Conservation (phyloP, 2,113 vertebrate genomes). For the Ammospiza nelsoni region DNA sequence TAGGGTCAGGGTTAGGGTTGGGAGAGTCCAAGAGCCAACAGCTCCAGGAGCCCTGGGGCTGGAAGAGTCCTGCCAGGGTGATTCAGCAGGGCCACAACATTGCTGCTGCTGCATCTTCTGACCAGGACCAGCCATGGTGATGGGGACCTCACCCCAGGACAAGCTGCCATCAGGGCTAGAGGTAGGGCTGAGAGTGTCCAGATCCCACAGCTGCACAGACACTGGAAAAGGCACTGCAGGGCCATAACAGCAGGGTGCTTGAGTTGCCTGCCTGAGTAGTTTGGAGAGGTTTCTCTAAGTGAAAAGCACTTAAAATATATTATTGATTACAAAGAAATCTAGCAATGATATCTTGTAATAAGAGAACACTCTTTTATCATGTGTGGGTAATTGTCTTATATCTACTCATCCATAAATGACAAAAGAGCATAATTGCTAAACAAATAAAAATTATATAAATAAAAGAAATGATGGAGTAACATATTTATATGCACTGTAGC, state of each 20-base stretch:
- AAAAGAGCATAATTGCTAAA: neutral
- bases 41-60: neutral
- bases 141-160: neutral
- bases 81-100: accelerated
- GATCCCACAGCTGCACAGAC: neutral
- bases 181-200: neutral
- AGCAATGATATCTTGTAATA: neutral
- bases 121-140: neutral
- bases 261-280: neutral
- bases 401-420: neutral
- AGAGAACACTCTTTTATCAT: neutral
- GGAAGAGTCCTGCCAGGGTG: too few species aligned
- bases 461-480: neutral
- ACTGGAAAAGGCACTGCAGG: neutral
- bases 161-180: neutral
- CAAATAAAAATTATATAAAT: neutral
- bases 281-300: neutral
- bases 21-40: too few species aligned
- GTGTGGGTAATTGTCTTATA: neutral
- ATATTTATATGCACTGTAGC: neutral
- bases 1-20: too few species aligned
- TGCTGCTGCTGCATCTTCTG: neutral
- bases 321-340: neutral
- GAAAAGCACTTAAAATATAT: constrained; percentile 16
- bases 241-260: neutral